Base-by-base conservation (phyloP, 1,140 invertebrate genomes). In the Meteorus sp. region DNA sequence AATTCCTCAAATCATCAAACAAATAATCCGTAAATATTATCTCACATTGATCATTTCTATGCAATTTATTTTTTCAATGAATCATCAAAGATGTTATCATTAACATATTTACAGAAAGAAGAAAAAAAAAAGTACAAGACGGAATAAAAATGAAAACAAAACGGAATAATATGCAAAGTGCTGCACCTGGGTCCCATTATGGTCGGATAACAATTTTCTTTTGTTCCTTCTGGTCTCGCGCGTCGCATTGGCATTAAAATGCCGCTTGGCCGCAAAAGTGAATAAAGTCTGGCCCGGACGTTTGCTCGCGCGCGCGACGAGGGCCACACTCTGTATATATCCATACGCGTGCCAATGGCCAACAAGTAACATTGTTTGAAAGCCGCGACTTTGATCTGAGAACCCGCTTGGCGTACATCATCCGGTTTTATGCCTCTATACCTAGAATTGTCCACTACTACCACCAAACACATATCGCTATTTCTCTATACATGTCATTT, bases 321-420 rank as follows among this genome's bases (percentile, higher is more conserved):
- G n/a, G n/a, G n/a, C n/a, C n/a, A n/a, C n/a, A n/a, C n/a, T 44
- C 9, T 44, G 8, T 44, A 44, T 17, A 9, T 11, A 22, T 11
- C 23, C 23, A 9, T n/a, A 29, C 20, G 45, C 25, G 20, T 29
- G 45, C 45, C 25, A 23, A 23, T 23, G 27, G 27, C 45, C n/a
- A 65, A 59, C 65, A 64, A 61, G 67, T 73, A 75, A 78, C 75
- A 77, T 78, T 78, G 76, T 78, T 77, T 76, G 74, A 75, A 78
- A 78, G 74, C 66, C 65, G 69, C 68, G 71, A 74, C 75, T 77
- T 78, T 77, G 74, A 78, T 77, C 74, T 74, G 70, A 55, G 35
- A 55, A 57, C 60, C 68, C 68, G 64, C 72, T 67, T 71, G 71
- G 71, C 66, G 68, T 69, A 69, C 72, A 74, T 77, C 74, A 73